phyloP scores from a whole-genome alignment of 2,888 invertebrate genomes.

The Temnothorax unifasciatus region DNA sequence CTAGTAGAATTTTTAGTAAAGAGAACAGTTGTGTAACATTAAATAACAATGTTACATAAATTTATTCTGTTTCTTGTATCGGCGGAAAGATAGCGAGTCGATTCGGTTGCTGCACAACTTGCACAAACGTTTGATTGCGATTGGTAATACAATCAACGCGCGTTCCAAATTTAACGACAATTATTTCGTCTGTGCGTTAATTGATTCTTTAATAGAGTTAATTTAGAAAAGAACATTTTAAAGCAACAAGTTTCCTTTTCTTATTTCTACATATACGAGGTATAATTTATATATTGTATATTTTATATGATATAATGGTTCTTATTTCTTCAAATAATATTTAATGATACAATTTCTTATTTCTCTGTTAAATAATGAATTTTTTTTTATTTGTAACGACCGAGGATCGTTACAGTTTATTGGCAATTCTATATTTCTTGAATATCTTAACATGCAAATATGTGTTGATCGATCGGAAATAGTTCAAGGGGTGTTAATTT shows the following conservation, averaged over 20 bases:
- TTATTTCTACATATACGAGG: neutral
- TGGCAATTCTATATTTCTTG: neutral
- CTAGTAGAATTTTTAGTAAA: slow-evolving; percentile 24
- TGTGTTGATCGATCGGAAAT: slow-evolving; percentile 11
- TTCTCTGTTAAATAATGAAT: neutral
- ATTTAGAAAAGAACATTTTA: neutral
- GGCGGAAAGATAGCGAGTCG: slow-evolving; percentile 53
- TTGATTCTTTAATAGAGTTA: neutral
- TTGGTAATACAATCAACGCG: slow-evolving; percentile 3
- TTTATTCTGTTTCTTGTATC: slow-evolving; percentile 46
- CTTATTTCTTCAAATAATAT: neutral
- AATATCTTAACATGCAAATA: neutral
- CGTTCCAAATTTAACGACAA: neutral
- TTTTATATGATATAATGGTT: neutral
- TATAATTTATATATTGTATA: neutral
- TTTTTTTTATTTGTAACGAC: neutral
- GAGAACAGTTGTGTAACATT: slow-evolving; percentile 29
- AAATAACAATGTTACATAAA: slow-evolving; percentile 64
- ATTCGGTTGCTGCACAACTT: slow-evolving; percentile 47
- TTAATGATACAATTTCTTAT: neutral
- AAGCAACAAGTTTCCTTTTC: neutral
- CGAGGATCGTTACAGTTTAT: neutral
- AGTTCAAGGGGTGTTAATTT: slow-evolving; percentile 27
- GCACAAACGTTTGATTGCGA: slow-evolving; percentile 39
- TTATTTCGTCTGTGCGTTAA: neutral